A percentile compares a stretch with the other conserved stretches of the same genome.
Evolutionary conservation across 2,888 invertebrate species (phyloP).

Genomic region (Hydropsyche betteni): DNA sequence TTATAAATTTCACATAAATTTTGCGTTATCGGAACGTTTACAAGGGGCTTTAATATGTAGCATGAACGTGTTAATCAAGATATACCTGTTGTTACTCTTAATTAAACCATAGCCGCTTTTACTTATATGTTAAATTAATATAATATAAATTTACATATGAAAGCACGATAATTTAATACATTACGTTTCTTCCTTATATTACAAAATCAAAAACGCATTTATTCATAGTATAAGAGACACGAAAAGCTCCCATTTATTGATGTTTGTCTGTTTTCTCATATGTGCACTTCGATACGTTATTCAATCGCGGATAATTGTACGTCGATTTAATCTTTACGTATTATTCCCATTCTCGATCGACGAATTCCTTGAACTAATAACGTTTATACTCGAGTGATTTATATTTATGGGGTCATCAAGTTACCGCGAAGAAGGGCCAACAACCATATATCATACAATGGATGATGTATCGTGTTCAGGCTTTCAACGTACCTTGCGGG

Average conservation of each 20-base stretch:
- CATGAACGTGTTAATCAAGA: constrained; percentile 25
- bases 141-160: constrained; percentile 10
- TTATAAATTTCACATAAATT: constrained; percentile 11
- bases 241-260: too few relatives aligned
- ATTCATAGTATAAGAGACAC: too few relatives aligned
- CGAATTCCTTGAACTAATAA: constrained; percentile 32
- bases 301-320: too few relatives aligned
- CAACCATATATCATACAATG: constrained; percentile 18
- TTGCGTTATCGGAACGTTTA: constrained; percentile 1
- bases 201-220: too few relatives aligned
- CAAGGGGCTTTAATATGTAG: constrained; percentile 19
- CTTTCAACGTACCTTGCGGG: constrained; percentile 32
- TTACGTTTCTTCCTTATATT: too few relatives aligned
- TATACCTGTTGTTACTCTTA: constrained; percentile 16
- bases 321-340: background rate
- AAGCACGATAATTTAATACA: too few relatives aligned
- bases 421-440: constrained; percentile 31
- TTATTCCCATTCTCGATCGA: constrained; percentile 15
- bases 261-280: too few relatives aligned
- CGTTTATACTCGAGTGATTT: constrained; percentile 28
- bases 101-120: constrained; percentile 13
- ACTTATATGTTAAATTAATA: background rate
- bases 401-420: constrained; percentile 35
- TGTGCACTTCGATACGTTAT: too few relatives aligned
- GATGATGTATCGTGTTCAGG: constrained; percentile 13